Base-by-base conservation (phyloP, 2,888 invertebrate genomes). In the Morpho achilles region DNA sequence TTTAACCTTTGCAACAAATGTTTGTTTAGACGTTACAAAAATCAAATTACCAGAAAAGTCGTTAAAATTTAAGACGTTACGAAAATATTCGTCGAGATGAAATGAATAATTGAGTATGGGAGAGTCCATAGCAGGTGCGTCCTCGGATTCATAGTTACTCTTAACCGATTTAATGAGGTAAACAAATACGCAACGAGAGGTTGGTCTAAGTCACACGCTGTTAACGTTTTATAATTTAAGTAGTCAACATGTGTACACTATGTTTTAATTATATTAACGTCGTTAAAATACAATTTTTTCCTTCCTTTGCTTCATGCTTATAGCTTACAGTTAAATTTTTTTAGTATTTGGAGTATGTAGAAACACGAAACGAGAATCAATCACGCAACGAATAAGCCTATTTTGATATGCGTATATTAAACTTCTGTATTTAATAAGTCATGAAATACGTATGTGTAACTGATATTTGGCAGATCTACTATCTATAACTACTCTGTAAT, bases 111-210 rank as follows among this genome's bases (percentile, higher is more conserved):
- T 59, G 58, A 61, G 62, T 56, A 62, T 62, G 61, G 55, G 62
- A 60, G 59, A 59, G 67, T 64, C 57, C 41, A 66, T 68, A 66
- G 72, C 83, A 84, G 84, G 82, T 84, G 84, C 74, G 71, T 73
- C 67, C 69, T 69, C 72, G 66, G 69, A 70, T 72, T 68, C 73
- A 71, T 75, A 67, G 75, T 75, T 75, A 73, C 77, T 82, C 80
- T 80, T 77, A 80, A 82, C 77, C 73, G 73, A 70, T 72, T 77
- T 83, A 84, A 86, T 83, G 79, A 81, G 77, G 80, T 79, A 84
- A 84, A 84, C 82, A 86, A 85, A 85, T 69, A 74, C 65, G 67
- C 63, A 56, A 50, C 22, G 46, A 9, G 50, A 9, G 50, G 53
- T 53, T 67, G 72, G 63, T 50, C 40, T 58, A 76, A 73, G 65